Conservation (phyloP, 2,888 invertebrate species). For the Sminthurinus aureus region DNA sequence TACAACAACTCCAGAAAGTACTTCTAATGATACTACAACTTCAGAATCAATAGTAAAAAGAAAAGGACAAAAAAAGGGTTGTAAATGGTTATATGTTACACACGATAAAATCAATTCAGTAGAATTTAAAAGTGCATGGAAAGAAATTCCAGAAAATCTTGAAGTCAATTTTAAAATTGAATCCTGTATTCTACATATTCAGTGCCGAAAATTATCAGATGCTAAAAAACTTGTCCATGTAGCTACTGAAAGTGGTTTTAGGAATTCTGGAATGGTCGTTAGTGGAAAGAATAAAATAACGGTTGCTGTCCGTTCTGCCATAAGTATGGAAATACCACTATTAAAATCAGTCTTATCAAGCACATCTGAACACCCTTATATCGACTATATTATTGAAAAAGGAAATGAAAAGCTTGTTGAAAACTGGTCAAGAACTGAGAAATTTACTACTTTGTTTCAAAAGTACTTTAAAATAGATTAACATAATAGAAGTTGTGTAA, state of each 20-base stretch:
- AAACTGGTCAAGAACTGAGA: slow-evolving; percentile 53
- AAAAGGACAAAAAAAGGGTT: slow-evolving; percentile 50
- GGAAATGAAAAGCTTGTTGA: slow-evolving; percentile 53
- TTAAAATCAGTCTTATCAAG: slow-evolving; percentile 22
- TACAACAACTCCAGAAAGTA: background rate
- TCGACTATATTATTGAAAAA: slow-evolving; percentile 43
- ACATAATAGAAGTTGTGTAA: too few species aligned
- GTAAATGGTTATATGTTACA: slow-evolving; percentile 56
- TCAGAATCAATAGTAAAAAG: background rate
- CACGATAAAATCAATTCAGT: slow-evolving; percentile 51
- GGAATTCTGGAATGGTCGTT: slow-evolving; percentile 59
- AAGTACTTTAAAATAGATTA: slow-evolving; percentile 45
- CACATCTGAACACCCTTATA: slow-evolving; percentile 36
- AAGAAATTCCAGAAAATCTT: background rate
- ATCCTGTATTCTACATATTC: slow-evolving; percentile 56
- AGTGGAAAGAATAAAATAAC: slow-evolving; percentile 58
- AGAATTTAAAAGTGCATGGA: slow-evolving; percentile 46
- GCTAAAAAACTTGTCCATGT: slow-evolving; percentile 54
- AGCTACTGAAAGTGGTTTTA: slow-evolving; percentile 57
- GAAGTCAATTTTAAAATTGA: slow-evolving; percentile 56
- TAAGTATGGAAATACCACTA: slow-evolving; percentile 56
- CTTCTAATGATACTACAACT: background rate
- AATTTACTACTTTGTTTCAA: slow-evolving; percentile 46
- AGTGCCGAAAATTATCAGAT: slow-evolving; percentile 50
- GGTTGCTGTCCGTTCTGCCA: slow-evolving; percentile 55